A percentile compares a stretch with the other conserved stretches of the same genome.
phyloP scores from a whole-genome alignment of 2,888 invertebrate genomes.

The Nomada fucata region DNA sequence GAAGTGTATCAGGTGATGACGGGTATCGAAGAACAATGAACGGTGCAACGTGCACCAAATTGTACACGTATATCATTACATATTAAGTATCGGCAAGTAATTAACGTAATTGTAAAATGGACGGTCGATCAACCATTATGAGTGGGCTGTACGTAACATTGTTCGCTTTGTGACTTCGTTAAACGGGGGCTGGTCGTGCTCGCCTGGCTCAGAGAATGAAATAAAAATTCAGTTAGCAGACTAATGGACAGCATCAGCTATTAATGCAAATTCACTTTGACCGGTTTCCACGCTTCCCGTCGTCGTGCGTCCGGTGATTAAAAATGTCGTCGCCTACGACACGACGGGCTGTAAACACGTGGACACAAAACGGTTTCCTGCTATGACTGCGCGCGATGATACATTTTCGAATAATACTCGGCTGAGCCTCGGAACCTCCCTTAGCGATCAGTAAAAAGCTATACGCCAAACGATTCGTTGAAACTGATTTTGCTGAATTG shows the following conservation, averaged over 20 bases:
- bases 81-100: conserved; percentile 57
- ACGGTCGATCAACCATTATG: conserved; percentile 65
- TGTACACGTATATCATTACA: conserved; percentile 10
- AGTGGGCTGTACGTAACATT: conserved; percentile 61
- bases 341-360: conserved; percentile 1
- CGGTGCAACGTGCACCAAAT: not conserved
- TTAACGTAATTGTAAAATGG: conserved; percentile 59
- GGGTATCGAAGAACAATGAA: not conserved
- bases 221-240: conserved; percentile 75
- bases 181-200: conserved; percentile 62
- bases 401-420: not conserved
- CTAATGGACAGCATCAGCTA: conserved; percentile 76
- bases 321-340: conserved; percentile 62
- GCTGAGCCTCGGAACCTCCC: not conserved
- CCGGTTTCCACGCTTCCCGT: conserved; percentile 60
- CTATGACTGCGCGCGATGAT: not conserved
- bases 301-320: conserved; percentile 52
- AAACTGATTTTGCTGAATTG: too few relatives aligned
- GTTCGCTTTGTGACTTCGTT: conserved; percentile 75
- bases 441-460: too few relatives aligned
- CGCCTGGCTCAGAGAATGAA: conserved; percentile 68
- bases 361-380: conserved; percentile 25
- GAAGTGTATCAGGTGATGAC: not conserved
- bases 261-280: conserved; percentile 80
- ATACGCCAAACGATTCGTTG: too few relatives aligned